Conservation (phyloP, 1,140 invertebrate genomes). For the Mercenaria mercenaria region DNA sequence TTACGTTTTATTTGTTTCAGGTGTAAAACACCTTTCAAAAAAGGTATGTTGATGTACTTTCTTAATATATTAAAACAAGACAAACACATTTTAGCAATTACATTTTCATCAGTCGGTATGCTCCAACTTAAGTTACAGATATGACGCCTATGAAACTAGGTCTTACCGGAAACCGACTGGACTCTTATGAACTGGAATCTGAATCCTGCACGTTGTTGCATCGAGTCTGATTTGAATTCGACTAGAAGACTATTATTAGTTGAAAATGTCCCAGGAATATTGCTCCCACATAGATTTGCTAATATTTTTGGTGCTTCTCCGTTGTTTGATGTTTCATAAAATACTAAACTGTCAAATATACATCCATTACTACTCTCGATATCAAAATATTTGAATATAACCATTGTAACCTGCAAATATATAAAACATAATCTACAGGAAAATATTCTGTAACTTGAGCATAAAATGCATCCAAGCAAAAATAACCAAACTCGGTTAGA, state of each 20-base stretch:
- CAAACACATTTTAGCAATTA: too few species aligned
- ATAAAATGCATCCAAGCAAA: not conserved
- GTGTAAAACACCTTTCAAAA: too few species aligned
- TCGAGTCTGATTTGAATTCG: conserved; percentile 58
- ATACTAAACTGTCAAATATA: conserved; percentile 39
- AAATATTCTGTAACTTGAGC: too few species aligned
- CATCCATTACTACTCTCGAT: not conserved
- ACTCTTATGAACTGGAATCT: conserved; percentile 29
- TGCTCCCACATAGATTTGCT: not conserved
- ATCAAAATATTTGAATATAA: conserved; percentile 52
- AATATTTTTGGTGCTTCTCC: not conserved
- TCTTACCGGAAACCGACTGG: conserved; percentile 20
- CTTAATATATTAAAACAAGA: too few species aligned
- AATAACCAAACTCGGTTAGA: too few species aligned
- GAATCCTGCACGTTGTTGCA: not conserved
- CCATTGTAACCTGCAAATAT: not conserved
- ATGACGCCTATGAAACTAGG: too few species aligned
- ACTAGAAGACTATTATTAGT: conserved; percentile 4
- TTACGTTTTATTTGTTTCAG: too few species aligned
- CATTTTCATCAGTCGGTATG: too few species aligned
- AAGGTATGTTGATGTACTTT: too few species aligned
- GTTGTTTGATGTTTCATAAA: not conserved
- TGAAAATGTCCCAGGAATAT: not conserved
- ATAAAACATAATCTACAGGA: not conserved
- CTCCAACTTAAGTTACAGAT: too few species aligned